Base-by-base conservation (phyloP, 2,113 vertebrate genomes). In the Microtus richardsoni region DNA sequence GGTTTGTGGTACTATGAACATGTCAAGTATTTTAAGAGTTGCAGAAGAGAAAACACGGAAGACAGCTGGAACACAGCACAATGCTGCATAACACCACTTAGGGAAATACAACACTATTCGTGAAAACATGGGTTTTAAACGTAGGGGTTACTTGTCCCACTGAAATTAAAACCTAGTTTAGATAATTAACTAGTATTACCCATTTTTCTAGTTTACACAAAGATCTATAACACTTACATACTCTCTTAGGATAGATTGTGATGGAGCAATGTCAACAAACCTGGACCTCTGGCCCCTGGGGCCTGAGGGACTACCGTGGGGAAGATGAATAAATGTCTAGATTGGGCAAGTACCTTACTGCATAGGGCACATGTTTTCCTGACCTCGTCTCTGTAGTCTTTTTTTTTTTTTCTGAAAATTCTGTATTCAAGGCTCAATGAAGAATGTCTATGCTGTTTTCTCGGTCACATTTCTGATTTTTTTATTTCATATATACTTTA, bases 141-240 rank as follows among this genome's bases (percentile, higher is more conserved):
- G 2, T 0, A 1, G 24, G 39, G 16, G 66, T 89, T 91, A 86
- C 44, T 92, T 83, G 47, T 49, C 12, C 60, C n/a, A 21, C 22
- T 91, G 26, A 66, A 93, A 93, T 75, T 49, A 13, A 92, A 88
- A 95, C 5, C 75, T 19, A 91, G 73, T 90, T 90, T 92, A 9
- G 30, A 80, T 88, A 88, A 62, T 24, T 70, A 44, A 66, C 0
- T 13, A 39, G 4, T 39, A 39, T 41, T 41, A 21, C 41, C 54
- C 14, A 1, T 44, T 86, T 49, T 88, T 89, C 12, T 86, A 22
- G 22, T 39, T 77, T 47, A 60, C 4, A 85, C 28, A 77, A 77
- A n/a, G 33, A 39, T 47, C 41, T 21, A 3, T 74, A 74, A 41
- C 10, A 88, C 36, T 90, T 30, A 78, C 0, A 52, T 33, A 3